phyloP scores from a whole-genome alignment of 1,140 invertebrate species.

The Bombus picipes region DNA sequence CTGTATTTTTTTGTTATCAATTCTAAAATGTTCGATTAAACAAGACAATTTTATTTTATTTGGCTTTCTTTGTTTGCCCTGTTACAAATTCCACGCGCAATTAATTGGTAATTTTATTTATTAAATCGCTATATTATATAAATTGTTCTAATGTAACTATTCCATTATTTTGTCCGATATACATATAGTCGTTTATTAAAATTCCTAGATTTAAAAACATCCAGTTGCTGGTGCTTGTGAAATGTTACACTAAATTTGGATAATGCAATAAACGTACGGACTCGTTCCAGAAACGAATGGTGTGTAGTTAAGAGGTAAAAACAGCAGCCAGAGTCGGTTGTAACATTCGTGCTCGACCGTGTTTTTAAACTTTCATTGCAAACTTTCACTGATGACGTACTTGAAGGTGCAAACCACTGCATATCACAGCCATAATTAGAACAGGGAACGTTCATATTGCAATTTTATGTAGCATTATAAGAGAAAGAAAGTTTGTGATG shows the following conservation, averaged over 20 bases:
- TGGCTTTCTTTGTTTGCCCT: too few relatives aligned
- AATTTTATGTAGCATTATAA: background rate
- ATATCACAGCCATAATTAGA: background rate
- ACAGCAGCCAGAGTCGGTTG: background rate
- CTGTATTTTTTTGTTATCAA: background rate
- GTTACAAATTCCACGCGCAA: background rate
- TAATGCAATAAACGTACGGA: background rate
- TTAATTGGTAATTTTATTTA: background rate
- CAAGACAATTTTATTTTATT: background rate
- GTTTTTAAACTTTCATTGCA: background rate
- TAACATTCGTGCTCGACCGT: background rate
- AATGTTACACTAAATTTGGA: background rate
- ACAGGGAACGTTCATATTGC: background rate
- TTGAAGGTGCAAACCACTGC: background rate
- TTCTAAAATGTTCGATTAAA: background rate
- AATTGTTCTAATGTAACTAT: too few relatives aligned
- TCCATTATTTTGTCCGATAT: too few relatives aligned
- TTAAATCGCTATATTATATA: too few relatives aligned
- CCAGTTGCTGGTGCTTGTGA: background rate
- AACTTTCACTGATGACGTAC: background rate
- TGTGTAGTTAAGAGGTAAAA: background rate
- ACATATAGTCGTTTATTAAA: too few relatives aligned
- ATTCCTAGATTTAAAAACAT: background rate
- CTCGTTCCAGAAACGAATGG: background rate
- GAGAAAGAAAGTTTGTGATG: background rate